phyloP scores from a whole-genome alignment of 2,113 vertebrate genomes.

The Bufo gargarizans region DNA sequence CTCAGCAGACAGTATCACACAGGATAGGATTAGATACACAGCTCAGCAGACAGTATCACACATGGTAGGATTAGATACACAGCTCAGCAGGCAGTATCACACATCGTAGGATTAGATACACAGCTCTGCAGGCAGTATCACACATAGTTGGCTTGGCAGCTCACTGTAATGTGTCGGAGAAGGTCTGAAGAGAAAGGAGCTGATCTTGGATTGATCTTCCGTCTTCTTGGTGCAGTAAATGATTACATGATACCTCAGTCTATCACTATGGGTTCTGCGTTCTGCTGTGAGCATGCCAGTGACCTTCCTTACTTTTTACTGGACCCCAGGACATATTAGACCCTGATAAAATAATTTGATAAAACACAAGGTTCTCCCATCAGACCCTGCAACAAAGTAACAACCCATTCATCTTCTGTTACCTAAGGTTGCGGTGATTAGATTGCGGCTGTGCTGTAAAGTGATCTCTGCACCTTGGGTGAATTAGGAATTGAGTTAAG shows the following conservation, averaged over 20 bases:
- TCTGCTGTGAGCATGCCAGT: neutral
- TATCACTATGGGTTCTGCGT: too few relatives aligned
- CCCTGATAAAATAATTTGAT: neutral
- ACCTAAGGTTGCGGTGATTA: neutral
- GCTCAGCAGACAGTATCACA: too few relatives aligned
- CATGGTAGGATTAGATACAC: neutral
- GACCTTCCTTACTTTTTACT: neutral
- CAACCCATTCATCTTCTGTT: neutral
- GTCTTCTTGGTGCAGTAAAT: neutral
- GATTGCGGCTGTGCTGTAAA: neutral
- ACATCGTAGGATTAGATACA: neutral
- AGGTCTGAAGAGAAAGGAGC: too few relatives aligned
- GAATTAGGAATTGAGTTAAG: neutral
- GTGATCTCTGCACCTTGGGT: neutral
- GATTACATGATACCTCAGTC: too few relatives aligned
- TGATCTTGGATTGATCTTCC: neutral
- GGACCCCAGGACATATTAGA: neutral
- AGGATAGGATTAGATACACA: too few relatives aligned
- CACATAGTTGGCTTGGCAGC: neutral
- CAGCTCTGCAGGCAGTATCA: neutral
- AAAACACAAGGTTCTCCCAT: neutral
- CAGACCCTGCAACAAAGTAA: conserved; percentile 1
- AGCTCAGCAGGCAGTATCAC: too few relatives aligned
- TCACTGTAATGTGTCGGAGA: too few relatives aligned
- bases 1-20: too few relatives aligned